Conservation (phyloP, 2,797 vertebrate species). For the Ctenopoma multispine region DNA sequence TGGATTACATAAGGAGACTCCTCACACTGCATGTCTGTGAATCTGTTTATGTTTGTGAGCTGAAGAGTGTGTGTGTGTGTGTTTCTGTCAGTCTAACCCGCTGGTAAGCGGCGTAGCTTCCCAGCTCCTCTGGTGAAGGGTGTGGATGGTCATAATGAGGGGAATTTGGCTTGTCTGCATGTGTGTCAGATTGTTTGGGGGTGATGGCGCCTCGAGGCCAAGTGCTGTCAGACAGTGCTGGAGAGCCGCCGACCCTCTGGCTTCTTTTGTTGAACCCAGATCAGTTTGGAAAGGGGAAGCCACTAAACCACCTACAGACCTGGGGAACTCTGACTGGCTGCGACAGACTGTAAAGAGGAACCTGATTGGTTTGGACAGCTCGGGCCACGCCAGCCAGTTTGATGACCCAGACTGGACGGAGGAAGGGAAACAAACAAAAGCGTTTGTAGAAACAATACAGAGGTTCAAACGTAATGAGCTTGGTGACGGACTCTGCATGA, state of each 20-base stretch:
- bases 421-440: conserved; percentile 39
- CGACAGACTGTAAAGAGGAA: conserved; percentile 64
- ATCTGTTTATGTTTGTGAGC: conserved; percentile 15
- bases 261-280: conserved; percentile 68
- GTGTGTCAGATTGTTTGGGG: conserved; percentile 42
- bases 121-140: conserved; percentile 57
- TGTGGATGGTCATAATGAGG: conserved; percentile 63
- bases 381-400: conserved; percentile 48
- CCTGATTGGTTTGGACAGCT: conserved; percentile 72
- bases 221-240: conserved; percentile 54
- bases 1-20: conserved; percentile 53
- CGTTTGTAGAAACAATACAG: conserved; percentile 25
- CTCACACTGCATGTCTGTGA: conserved; percentile 9
- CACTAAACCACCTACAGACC: conserved; percentile 55
- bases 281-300: conserved; percentile 56
- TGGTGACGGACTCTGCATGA: background rate
- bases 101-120: conserved; percentile 60
- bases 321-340: conserved; percentile 54
- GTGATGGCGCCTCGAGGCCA: conserved; percentile 50
- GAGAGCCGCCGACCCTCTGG: conserved; percentile 54
- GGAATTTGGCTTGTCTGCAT: conserved; percentile 32
- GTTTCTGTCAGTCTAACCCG: conserved; percentile 47
- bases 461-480: background rate
- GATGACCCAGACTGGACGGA: conserved; percentile 61
- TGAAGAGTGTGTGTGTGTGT: conserved; percentile 24